phyloP scores from a whole-genome alignment of 2,888 invertebrate genomes.

The Pecten maximus region DNA sequence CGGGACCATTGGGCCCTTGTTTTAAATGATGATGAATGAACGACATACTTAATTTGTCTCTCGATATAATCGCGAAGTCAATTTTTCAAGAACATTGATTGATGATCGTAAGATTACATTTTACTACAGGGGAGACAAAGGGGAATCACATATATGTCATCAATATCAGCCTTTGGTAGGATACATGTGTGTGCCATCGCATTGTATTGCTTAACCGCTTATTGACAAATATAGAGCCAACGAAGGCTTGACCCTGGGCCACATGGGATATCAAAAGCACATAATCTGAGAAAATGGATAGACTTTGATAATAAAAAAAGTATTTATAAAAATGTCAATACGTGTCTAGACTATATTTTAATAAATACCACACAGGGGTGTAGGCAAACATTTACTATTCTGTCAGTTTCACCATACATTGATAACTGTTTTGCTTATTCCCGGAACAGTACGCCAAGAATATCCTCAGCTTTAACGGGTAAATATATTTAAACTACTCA shows the following conservation, averaged over 20 bases:
- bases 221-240: background rate
- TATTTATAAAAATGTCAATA: background rate
- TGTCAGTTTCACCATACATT: background rate
- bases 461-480: too few species aligned
- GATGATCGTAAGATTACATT: background rate
- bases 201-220: too few species aligned
- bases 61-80: too few species aligned
- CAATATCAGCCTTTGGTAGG: background rate
- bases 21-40: too few species aligned
- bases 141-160: background rate
- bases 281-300: background rate
- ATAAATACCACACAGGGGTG: too few species aligned
- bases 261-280: background rate
- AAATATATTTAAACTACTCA: too few species aligned
- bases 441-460: too few species aligned
- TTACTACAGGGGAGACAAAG: background rate
- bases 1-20: too few species aligned
- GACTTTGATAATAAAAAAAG: background rate
- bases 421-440: too few species aligned
- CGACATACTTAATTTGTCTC: too few species aligned
- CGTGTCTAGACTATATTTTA: background rate
- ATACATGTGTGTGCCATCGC: too few species aligned
- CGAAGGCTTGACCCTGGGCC: background rate
- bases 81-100: background rate
- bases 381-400: background rate